Base-by-base conservation (phyloP, 2,113 vertebrate species). In the Sarotherodon lohbergeri region DNA sequence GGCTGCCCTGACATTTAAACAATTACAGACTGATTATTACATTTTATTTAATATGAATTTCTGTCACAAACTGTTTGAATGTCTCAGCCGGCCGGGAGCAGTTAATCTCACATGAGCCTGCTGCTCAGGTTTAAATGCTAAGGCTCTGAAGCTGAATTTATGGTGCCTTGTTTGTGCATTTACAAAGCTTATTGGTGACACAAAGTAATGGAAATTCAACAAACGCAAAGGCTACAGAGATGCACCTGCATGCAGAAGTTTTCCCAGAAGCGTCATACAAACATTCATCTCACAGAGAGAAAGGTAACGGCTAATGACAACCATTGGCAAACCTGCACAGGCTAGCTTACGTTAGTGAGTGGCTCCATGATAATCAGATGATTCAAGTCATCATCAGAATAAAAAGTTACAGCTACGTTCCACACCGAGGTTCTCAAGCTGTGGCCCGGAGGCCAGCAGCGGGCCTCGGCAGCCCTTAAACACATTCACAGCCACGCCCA, bases 221-320 rank as follows among this genome's bases (percentile, higher is more conserved):
- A 24, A 61, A 61, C 2, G 3, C 57, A 19, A 39, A 24, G 12
- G 2, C 36, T 43, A 24, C 36, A 71, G 63, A 71, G n/a, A 71
- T 1, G 4, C 61, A 39, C 10, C 19, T 12, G 59, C 59, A 66
- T n/a, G 34, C 10, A 0, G 6, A 4, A 3, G 10, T 41, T 22
- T 39, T 41, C 63, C 32, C 63, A 41, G 0, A 0, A 41, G 63
- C 19, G 4, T 14, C 36, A 0, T 2, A n/a, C 61, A 12, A 66
- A 66, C 19, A 36, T 59, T 32, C 27, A 16, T n/a, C 34, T n/a
- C 61, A 66, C 34, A 36, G 16, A 66, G 61, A 2, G 12, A 63
- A 2, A 17, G 5, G 59, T 34, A 34, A 48, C 16, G 16, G 48
- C 16, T 50, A 9, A 66, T 1, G 1, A 36, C 2, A 39, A 36